Conservation (phyloP, 2,113 vertebrate genomes). For the Cynocephalus volans region DNA sequence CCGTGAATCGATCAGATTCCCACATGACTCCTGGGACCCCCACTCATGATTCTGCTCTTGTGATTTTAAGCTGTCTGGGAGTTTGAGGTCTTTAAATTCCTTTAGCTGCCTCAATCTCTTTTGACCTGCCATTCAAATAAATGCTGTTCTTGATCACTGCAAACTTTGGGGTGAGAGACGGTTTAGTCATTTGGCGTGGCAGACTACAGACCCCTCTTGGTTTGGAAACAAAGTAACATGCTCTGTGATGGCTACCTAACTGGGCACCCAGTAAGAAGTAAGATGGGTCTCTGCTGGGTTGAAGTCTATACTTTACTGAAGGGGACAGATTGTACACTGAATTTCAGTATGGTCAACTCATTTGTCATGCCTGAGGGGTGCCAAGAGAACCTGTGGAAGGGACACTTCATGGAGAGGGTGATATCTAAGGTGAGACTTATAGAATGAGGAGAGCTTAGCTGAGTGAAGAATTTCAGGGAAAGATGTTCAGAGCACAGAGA, state of each 20-base stretch:
- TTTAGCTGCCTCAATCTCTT: no score
- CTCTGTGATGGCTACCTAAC: not conserved
- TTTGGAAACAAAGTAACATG: not conserved
- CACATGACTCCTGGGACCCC: no score
- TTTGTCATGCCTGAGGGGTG: not conserved
- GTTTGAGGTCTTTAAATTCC: no score
- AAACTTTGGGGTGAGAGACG: no score
- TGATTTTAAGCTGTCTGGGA: no score
- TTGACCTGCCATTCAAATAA: no score
- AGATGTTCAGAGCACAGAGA: not conserved
- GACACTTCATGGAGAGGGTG: not conserved
- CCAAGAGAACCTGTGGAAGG: not conserved
- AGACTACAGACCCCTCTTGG: no score
- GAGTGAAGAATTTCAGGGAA: not conserved
- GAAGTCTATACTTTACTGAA: not conserved
- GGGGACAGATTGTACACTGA: not conserved
- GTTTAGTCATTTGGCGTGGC: no score
- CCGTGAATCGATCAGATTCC: no score
- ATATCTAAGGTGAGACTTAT: not conserved
- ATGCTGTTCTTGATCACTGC: no score
- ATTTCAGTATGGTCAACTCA: not conserved
- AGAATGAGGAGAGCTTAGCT: not conserved
- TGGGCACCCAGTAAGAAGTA: not conserved
- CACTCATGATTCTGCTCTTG: no score
- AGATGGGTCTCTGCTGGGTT: not conserved